Evolutionary conservation across 2,113 vertebrate genomes (phyloP).

Genomic region (Protomyctophum bolini): DNA sequence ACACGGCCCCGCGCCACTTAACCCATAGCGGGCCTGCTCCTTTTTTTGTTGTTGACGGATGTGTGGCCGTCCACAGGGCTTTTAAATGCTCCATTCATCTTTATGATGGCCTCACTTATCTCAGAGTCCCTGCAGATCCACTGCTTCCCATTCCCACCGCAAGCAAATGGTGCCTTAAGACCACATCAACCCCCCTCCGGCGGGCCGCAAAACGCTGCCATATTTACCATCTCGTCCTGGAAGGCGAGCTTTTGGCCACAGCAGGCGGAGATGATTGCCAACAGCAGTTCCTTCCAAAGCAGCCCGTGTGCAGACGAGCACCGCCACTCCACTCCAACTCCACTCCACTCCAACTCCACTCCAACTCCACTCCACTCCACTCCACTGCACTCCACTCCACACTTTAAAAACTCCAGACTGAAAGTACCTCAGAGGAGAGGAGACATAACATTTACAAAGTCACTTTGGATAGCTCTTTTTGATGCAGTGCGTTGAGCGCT

Average conservation of each 20-base stretch:
- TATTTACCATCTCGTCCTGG: slow-evolving; percentile 66
- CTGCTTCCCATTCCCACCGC: slow-evolving; percentile 67
- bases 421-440: slow-evolving; percentile 47
- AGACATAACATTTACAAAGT: slow-evolving; percentile 47
- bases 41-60: slow-evolving; percentile 36
- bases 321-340: slow-evolving; percentile 29
- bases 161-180: slow-evolving; percentile 61
- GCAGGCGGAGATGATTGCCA: slow-evolving; percentile 53
- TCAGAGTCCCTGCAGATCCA: slow-evolving; percentile 59
- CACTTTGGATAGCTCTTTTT: slow-evolving; percentile 43
- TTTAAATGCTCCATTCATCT: slow-evolving; percentile 71
- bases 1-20: slow-evolving; percentile 4
- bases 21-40: slow-evolving; percentile 22
- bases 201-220: slow-evolving; percentile 57
- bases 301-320: slow-evolving; percentile 49
- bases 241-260: slow-evolving; percentile 62
- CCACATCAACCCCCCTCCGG: slow-evolving; percentile 64
- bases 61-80: slow-evolving; percentile 50
- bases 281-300: slow-evolving; percentile 40
- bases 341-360: no score
- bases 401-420: slow-evolving; percentile 25
- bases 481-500: slow-evolving; percentile 32
- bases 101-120: slow-evolving; percentile 72
- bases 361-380: slow-evolving; percentile 25
- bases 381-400: no score